Conservation (phyloP, 37 sponge, comb jelly and placozoan species). For the Axinella damicornis region DNA sequence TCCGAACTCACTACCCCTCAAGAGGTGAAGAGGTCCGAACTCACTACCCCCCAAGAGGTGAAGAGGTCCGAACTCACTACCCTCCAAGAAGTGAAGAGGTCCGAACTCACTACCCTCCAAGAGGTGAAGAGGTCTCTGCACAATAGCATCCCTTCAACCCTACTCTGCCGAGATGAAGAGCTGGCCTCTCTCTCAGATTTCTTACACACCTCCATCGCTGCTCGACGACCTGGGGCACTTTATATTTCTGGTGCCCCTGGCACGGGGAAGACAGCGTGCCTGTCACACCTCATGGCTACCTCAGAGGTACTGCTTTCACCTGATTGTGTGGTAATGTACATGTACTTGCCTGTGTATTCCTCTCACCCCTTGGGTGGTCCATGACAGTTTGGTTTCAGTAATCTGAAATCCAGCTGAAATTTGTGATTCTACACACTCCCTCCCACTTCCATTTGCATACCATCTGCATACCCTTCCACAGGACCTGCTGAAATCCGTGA, state of each 20-base stretch:
- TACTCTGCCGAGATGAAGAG: slow-evolving; percentile 73
- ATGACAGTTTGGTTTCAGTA: no score
- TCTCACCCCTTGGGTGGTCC: no score
- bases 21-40: slow-evolving; percentile 48
- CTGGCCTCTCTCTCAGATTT: slow-evolving; percentile 47
- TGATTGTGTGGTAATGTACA: neutral
- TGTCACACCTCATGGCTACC: slow-evolving; percentile 62
- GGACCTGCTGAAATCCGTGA: neutral
- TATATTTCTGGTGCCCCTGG: slow-evolving; percentile 96
- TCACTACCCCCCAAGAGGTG: slow-evolving; percentile 21
- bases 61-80: no score
- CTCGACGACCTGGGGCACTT: slow-evolving; percentile 65
- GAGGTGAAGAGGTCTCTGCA: slow-evolving; percentile 57
- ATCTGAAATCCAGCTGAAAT: no score
- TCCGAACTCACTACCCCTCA: slow-evolving; percentile 15
- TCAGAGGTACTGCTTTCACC: slow-evolving; percentile 16
- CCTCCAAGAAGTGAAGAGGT: slow-evolving; percentile 32
- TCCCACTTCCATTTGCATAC: neutral
- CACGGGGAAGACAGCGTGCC: slow-evolving; percentile 91
- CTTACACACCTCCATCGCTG: slow-evolving; percentile 47
- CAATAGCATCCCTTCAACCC: slow-evolving; percentile 9
- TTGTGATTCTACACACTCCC: no score
- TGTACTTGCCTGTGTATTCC: no score
- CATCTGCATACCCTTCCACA: neutral
- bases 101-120: slow-evolving; percentile 8